Conservation (phyloP, 2,113 vertebrate genomes). For the Sphaerodactylus townsendi region DNA sequence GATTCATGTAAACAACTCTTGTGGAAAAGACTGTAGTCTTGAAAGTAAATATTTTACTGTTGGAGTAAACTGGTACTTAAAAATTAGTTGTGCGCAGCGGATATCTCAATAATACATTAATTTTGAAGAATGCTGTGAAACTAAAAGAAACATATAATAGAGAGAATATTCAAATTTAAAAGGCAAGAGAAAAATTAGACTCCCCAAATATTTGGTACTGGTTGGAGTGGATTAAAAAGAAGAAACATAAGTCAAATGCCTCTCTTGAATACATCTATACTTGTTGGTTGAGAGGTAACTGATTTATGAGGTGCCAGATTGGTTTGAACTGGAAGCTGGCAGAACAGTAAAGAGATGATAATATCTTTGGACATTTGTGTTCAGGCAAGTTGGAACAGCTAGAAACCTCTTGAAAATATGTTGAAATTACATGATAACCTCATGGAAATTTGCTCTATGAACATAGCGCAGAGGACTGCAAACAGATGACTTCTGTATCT, state of each 20-base stretch:
- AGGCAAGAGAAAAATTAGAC: neutral
- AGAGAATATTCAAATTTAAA: neutral
- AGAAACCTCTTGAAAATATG: neutral
- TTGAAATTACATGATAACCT: neutral
- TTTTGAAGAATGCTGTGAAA: neutral
- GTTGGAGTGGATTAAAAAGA: neutral
- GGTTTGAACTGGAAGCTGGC: neutral
- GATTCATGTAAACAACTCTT: too few relatives aligned
- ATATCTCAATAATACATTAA: neutral
- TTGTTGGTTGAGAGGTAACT: neutral
- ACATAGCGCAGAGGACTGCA: neutral
- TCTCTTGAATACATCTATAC: neutral
- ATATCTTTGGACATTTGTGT: neutral
- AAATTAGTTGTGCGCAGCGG: neutral
- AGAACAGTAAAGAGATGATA: conserved; percentile 8
- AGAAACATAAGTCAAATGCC: neutral
- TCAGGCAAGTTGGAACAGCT: neutral
- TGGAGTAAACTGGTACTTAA: neutral
- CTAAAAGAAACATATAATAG: neutral
- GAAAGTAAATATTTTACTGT: neutral
- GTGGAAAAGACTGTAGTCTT: too few relatives aligned
- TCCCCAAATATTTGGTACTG: neutral
- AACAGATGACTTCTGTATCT: neutral
- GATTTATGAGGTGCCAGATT: conserved; percentile 12
- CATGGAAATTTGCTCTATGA: neutral